Conservation (phyloP, 2,113 vertebrate genomes). For the Arothron firmamentum region DNA sequence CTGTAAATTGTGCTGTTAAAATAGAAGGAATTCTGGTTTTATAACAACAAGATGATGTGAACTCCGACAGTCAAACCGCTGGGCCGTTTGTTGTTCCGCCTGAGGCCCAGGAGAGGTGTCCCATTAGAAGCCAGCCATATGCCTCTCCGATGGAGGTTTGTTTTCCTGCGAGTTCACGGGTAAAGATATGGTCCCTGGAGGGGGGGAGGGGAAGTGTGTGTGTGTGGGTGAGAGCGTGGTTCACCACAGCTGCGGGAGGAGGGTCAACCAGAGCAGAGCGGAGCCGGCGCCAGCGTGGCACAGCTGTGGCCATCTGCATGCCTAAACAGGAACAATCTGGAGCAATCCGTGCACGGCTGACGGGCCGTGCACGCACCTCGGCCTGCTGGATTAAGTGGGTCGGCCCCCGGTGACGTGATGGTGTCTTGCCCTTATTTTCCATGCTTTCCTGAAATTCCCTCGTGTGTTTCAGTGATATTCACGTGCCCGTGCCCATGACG, state of each 20-base stretch:
- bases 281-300: conserved; percentile 21
- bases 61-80: conserved; percentile 21
- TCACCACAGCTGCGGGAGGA: conserved; percentile 37
- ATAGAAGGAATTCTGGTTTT: conserved; percentile 4
- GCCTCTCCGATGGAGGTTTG: conserved; percentile 47
- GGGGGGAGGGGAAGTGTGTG: conserved; percentile 1
- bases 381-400: conserved; percentile 24
- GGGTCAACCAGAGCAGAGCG: conserved; percentile 43
- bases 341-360: not conserved
- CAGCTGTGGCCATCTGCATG: conserved; percentile 58
- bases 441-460: no score
- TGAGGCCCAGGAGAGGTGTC: conserved; percentile 40
- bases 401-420: not conserved
- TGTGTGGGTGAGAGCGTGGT: conserved; percentile 20
- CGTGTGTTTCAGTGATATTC: no score
- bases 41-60: conserved; percentile 5
- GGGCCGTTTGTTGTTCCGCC: conserved; percentile 30
- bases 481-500: no score
- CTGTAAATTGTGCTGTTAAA: conserved; percentile 8
- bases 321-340: conserved; percentile 26
- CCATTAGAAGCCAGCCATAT: conserved; percentile 50
- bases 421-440: no score
- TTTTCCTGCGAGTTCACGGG: conserved; percentile 50
- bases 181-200: conserved; percentile 42
- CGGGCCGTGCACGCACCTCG: conserved; percentile 26